A percentile compares a stretch with the other conserved stretches of the same genome.
Conservation (phyloP, 2,113 vertebrate species). For the Paracanthobrama guichenoti region DNA sequence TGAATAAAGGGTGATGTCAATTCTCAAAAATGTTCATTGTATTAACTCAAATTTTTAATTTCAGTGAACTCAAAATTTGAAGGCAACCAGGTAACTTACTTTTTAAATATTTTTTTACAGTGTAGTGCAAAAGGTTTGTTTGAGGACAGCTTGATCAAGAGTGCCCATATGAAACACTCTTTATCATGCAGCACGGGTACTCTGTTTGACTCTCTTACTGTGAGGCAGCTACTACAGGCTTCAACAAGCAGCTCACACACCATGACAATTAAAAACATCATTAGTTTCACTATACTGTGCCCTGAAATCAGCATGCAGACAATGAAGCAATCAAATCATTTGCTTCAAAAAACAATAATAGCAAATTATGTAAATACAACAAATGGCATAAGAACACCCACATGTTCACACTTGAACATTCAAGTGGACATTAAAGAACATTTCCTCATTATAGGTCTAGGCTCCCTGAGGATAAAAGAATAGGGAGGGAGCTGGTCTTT, state of each 20-base stretch:
- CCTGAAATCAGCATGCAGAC: not conserved
- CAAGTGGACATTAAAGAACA: not conserved
- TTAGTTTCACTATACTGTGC: conserved; percentile 4
- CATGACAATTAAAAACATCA: not conserved
- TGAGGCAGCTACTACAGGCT: not conserved
- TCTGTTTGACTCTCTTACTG: not conserved
- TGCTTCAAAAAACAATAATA: not conserved
- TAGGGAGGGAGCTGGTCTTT: conserved; percentile 22
- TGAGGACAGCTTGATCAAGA: too few species aligned
- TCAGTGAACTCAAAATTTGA: too few species aligned
- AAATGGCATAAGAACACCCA: not conserved
- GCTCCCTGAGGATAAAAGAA: conserved; percentile 7
- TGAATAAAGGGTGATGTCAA: too few species aligned
- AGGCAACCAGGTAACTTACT: too few species aligned
- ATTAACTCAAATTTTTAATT: too few species aligned
- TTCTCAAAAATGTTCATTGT: too few species aligned
- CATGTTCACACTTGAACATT: not conserved
- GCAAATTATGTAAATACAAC: not conserved
- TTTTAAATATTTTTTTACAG: too few species aligned
- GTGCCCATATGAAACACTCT: too few species aligned
- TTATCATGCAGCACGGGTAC: not conserved
- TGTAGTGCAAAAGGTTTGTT: too few species aligned
- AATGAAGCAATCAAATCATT: conserved; percentile 22
- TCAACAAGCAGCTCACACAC: not conserved
- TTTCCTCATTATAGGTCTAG: conserved; percentile 5